Evolutionary conservation across 2,113 vertebrate genomes (phyloP), one percentile per base, ranked within the genome.

Genomic region (Charina bottae): DNA sequence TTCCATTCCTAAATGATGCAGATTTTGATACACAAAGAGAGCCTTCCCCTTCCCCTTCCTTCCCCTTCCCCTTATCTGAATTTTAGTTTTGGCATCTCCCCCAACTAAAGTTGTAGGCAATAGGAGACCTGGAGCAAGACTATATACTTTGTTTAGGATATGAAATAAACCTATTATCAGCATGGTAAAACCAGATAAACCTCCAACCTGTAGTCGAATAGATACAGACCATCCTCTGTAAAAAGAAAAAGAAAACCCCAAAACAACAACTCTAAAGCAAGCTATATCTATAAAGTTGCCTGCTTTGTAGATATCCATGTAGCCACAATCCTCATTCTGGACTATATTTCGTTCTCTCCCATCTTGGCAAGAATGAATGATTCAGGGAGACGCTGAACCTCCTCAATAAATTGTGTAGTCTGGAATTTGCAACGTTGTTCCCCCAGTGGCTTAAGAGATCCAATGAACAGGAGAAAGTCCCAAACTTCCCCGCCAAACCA

Each of bases 391-490:
- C 11, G 49, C 46, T 55, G 83, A 91, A 64, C 59, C 46, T 9
- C n/a, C 46, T 64, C 87, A 64, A 53, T 85, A 89, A 92, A 92
- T 68, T 92, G 91, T 92, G 33, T 89, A 92, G 87, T 92, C 91
- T 92, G 91, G 78, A 89, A 85, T 64, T 89, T 64, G 87, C 88
- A 85, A 7, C 46, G 26, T 85, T 68, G 62, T 19, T 55, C 49
- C 49, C 0, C 28, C 56, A 89, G 59, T 64, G 72, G 46, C 37
- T 89, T 92, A 24, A 54, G n/a, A 89, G 56, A 55, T 64, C 62
- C 58, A 89, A 12, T 88, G 58, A 64, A 84, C 23, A 89, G 72
- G 58, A 84, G 10, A 84, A 88, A 89, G 72, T 33, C 28, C 87
- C 46, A 89, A 33, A 55, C 46, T 89, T 59, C 17, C 3, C 15